Evolutionary conservation across 2,797 vertebrate species (phyloP), one percentile per base, ranked within the genome.

Genomic region (Lemur catta): DNA sequence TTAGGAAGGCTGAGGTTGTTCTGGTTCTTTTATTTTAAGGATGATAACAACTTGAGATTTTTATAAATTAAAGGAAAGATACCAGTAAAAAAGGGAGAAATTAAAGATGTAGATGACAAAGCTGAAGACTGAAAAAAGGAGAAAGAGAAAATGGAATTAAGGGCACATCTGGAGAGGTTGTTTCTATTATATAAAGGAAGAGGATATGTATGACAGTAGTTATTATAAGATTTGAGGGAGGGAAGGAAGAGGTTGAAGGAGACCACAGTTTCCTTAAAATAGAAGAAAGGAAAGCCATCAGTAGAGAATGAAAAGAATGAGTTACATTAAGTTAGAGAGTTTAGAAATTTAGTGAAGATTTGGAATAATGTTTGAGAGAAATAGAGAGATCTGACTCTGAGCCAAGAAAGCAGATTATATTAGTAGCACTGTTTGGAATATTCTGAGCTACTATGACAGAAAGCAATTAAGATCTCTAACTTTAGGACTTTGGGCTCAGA

Each of bases 31-130:
- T 76, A 76, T 86, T 89, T 91, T 84, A 90, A 78, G 72, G 38
- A 35, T 89, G 11, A 12, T 78, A 79, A 33, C 30, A 35, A 94
- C 71, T 78, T 95, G 35, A 94, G 26, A 79, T 86, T 50, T 67
- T 89, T 90, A 10, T 72, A 92, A 41, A 11, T 91, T 88, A 89
- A 84, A 93, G 28, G 52, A 86, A 88, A 84, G 48, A 79, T 13
- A 28, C 13, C 33, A 57, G 4, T 65, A 65, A 35, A 41, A 81
- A 82, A 61, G 5, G 28, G 33, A 33, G 22, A 85, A 81, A 72
- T 96, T 43, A 93, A 76, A 93, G 67, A 52, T 93, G 3, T 55
- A 79, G 15, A 28, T 79, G 43, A 89, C 41, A 80, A 59, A 12
- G 65, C 35, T 74, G 38, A 91, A 38, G 43, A 55, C 59, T 48